Conservation (phyloP, 2,797 vertebrate species). For the Sylvia borin region DNA sequence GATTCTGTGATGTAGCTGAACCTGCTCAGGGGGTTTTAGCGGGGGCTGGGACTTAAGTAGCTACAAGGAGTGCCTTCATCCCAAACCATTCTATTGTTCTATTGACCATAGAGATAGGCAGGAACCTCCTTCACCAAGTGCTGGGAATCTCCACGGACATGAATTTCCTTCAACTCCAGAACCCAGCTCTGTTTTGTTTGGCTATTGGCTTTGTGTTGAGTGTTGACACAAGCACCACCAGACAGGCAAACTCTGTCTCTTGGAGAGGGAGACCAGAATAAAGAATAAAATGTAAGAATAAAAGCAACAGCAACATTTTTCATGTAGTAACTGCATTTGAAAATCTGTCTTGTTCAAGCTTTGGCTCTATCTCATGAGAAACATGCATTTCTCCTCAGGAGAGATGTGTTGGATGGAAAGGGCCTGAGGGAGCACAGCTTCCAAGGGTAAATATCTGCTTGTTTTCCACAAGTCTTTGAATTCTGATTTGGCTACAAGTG, state of each 20-base stretch:
- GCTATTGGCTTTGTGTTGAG: background rate
- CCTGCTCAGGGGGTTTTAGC: background rate
- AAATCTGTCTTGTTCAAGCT: background rate
- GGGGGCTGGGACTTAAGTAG: fast-evolving
- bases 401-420: background rate
- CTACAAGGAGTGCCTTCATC: background rate
- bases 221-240: background rate
- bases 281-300: background rate
- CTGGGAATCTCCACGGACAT: background rate
- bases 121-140: background rate
- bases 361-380: background rate
- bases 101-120: too few species aligned
- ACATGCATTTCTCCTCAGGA: background rate
- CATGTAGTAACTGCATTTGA: background rate
- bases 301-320: background rate
- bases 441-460: background rate
- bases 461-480: background rate
- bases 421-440: background rate
- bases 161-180: background rate
- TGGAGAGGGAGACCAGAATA: background rate
- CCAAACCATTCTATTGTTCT: background rate
- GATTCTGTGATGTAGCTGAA: background rate
- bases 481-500: background rate
- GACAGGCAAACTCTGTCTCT: background rate
- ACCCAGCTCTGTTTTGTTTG: background rate